Evolutionary conservation across 1,140 invertebrate genomes (phyloP), one percentile per base, ranked within the genome.

Genomic region (Hycleus cichorii): DNA sequence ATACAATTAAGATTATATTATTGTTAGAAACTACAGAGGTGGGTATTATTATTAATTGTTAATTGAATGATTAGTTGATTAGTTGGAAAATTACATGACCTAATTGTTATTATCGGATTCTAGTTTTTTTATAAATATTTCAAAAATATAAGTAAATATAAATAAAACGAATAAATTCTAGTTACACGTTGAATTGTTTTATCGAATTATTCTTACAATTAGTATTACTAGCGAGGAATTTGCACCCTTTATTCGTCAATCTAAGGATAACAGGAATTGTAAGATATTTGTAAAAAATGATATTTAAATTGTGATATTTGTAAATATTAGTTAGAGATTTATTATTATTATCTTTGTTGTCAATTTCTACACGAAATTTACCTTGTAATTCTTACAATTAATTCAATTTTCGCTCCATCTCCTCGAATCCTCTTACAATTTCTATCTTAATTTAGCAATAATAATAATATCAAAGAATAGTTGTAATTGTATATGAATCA

Each of bases 291-390:
- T 62, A 47, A 62, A 53, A 58, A 27, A 48, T 47, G 26, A 57
- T 49, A 57, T 58, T 65, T 60, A 50, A 59, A 65, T 59, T 65
- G 63, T 65, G 63, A 65, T 65, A 65, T 62, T 32, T 65, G 63
- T 65, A 65, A 62, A 65, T 65, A 65, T 59, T 60, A 62, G 49
- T 62, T 57, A 26, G 44, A 58, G 39, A 42, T 25, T 39, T 60
- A 24, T 49, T 42, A n/a, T 42, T 42, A 11, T 42, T 42, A n/a
- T 42, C 9, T 42, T n/a, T 42, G 40, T n/a, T 42, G 42, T 39
- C 55, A 18, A 49, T 56, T 60, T 59, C 42, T 44, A 60, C 52
- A 56, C 53, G 43, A 51, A 47, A 47, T 44, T 47, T 51, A 32
- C 57, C 47, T 60, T 7, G 6, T 39, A 7, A 39, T 7, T 39